These are phyloP conservation scores for Drosophila pseudoananassae DNA, from an alignment of 1,140 invertebrate genomes.

Conservation along the genomic window DNA sequence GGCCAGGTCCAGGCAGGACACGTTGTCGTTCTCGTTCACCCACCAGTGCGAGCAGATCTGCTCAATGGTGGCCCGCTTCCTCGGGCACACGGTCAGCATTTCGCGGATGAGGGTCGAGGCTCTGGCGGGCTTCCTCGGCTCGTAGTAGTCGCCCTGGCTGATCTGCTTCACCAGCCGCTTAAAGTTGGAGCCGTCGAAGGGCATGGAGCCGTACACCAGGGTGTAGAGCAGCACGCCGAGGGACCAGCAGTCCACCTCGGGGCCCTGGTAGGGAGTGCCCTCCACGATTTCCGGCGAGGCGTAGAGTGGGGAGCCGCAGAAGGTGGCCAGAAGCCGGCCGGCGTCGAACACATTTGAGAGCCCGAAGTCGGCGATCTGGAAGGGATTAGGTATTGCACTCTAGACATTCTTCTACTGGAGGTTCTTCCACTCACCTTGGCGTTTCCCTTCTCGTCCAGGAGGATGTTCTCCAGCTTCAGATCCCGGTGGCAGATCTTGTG, in stretches of 20 bases:
- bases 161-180: constrained; percentile 98
- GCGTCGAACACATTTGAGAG: constrained; percentile 99
- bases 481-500: constrained; percentile 99
- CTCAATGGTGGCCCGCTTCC: constrained; percentile 94
- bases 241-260: constrained; percentile 98
- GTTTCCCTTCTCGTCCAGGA: constrained; percentile 97
- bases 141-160: constrained; percentile 98
- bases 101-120: constrained; percentile 97
- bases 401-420: not conserved
- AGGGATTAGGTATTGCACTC: not conserved
- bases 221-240: constrained; percentile 98
- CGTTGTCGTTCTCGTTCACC: constrained; percentile 94
- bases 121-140: constrained; percentile 97
- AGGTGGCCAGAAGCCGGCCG: constrained; percentile 94
- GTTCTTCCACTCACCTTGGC: constrained; percentile 93
- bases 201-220: constrained; percentile 99
- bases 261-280: constrained; percentile 98
- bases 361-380: constrained; percentile 98
- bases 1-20: constrained; percentile 93
- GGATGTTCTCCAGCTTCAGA: constrained; percentile 99
- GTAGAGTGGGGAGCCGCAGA: constrained; percentile 99
- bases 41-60: constrained; percentile 97
- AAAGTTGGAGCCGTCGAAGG: constrained; percentile 99
- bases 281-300: constrained; percentile 99
- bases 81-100: constrained; percentile 96